Evolutionary conservation across 2,797 vertebrate genomes (phyloP).

Genomic region (Phrynocephalus vlangalii): DNA sequence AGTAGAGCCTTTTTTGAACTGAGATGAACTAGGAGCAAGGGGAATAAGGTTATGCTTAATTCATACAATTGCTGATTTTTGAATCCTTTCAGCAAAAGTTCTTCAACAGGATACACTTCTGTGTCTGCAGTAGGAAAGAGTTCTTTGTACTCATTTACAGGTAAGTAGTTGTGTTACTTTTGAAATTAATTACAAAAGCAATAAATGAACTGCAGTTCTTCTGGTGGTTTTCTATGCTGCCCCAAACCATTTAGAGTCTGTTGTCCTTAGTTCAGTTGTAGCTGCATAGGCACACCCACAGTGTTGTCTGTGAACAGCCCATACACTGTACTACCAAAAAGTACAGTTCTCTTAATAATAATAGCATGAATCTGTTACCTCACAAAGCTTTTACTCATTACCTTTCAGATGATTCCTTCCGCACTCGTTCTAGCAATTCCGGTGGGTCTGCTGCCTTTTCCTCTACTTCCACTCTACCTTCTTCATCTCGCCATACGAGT

Average conservation of each 20-base stretch:
- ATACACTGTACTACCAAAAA: background rate
- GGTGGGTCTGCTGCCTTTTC: slow-evolving; percentile 68
- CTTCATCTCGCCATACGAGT: slow-evolving; percentile 68
- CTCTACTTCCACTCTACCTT: slow-evolving; percentile 53
- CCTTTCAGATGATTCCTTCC: slow-evolving; percentile 86
- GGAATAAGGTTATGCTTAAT: background rate
- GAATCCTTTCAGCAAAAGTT: slow-evolving; percentile 76
- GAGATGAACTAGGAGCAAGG: background rate
- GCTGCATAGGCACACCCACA: background rate
- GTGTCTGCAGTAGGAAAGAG: slow-evolving; percentile 74
- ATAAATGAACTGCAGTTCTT: background rate
- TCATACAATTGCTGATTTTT: slow-evolving; percentile 11
- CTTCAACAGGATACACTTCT: slow-evolving; percentile 70
- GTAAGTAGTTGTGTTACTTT: slow-evolving; percentile 70
- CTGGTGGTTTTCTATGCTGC: background rate
- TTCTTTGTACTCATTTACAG: slow-evolving; percentile 76
- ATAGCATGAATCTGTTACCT: background rate
- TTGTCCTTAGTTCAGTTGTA: background rate
- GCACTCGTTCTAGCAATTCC: slow-evolving; percentile 70
- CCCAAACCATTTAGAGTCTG: background rate
- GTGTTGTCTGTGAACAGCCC: background rate
- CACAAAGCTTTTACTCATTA: slow-evolving; percentile 43
- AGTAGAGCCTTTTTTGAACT: background rate
- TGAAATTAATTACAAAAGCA: background rate
- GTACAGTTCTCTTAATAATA: background rate